These are phyloP conservation scores for Drosophila aldrichi DNA, from an alignment of 2,888 invertebrate species.

Conservation along the genomic window DNA sequence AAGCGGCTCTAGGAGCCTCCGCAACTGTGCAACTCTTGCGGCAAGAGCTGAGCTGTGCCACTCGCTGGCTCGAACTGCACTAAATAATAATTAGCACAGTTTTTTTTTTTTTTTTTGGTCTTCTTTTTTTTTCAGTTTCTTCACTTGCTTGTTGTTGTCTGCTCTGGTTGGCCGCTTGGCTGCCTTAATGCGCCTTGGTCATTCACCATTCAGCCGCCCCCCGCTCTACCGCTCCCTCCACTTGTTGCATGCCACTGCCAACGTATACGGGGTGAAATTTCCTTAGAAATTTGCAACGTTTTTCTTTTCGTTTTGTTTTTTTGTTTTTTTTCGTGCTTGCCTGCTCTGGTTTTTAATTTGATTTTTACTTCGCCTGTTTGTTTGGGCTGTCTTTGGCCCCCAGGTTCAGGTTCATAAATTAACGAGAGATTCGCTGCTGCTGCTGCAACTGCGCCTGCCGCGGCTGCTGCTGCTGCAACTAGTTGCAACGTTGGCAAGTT, in stretches of 20 bases:
- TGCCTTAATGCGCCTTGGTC: slow-evolving; percentile 81
- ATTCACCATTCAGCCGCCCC: slow-evolving; percentile 53
- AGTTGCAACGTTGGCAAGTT: slow-evolving; percentile 46
- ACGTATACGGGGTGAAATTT: slow-evolving; percentile 80
- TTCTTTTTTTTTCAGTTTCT: slow-evolving; percentile 40
- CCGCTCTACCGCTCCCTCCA: not conserved
- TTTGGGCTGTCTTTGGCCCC: slow-evolving; percentile 55
- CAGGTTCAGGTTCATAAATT: slow-evolving; percentile 83
- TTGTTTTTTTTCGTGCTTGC: slow-evolving; percentile 82
- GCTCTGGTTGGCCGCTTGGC: slow-evolving; percentile 68
- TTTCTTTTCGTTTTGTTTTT: not conserved
- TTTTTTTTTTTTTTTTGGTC: slow-evolving; percentile 50
- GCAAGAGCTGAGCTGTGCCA: slow-evolving; percentile 31
- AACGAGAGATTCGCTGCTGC: slow-evolving; percentile 64
- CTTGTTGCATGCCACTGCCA: slow-evolving; percentile 73
- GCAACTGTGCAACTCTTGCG: slow-evolving; percentile 35
- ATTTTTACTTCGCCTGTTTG: slow-evolving; percentile 68
- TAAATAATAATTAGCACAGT: slow-evolving; percentile 84
- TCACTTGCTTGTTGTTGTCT: slow-evolving; percentile 42
- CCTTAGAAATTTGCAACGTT: slow-evolving; percentile 72
- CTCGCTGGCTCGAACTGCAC: slow-evolving; percentile 60
- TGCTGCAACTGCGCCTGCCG: slow-evolving; percentile 13
- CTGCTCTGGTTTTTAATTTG: slow-evolving; percentile 82
- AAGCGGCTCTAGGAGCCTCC: slow-evolving; percentile 8
- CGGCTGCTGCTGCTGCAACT: slow-evolving; percentile 16